Evolutionary conservation across 2,797 vertebrate species (phyloP).

Genomic region (Peromyscus attwateri): DNA sequence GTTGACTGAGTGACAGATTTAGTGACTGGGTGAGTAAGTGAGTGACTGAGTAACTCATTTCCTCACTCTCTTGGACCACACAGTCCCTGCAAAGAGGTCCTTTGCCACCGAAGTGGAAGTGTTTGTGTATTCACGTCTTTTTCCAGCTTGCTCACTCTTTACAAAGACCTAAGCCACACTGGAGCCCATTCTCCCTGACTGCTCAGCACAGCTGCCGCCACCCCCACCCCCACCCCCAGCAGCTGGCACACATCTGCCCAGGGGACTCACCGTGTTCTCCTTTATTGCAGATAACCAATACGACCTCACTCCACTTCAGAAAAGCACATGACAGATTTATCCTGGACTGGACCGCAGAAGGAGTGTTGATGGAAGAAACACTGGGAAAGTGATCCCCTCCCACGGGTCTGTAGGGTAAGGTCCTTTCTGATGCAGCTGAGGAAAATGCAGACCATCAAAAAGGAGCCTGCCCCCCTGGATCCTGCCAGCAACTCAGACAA

Average conservation of each 20-base stretch:
- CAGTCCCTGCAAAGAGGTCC: background rate
- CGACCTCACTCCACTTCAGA: conserved; percentile 54
- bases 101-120: background rate
- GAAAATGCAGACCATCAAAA: conserved; percentile 96
- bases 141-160: background rate
- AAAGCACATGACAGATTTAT: conserved; percentile 50
- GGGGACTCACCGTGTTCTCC: conserved; percentile 25
- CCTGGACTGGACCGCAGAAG: conserved; percentile 70
- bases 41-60: background rate
- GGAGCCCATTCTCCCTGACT: background rate
- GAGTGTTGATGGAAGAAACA: conserved; percentile 82
- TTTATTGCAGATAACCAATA: conserved; percentile 82
- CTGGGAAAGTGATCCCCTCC: conserved; percentile 61
- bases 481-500: conserved; percentile 90
- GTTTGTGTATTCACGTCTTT: background rate
- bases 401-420: conserved; percentile 44
- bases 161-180: background rate
- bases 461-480: conserved; percentile 91
- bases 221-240: background rate
- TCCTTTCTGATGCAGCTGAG: conserved; percentile 89
- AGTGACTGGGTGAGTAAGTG: background rate
- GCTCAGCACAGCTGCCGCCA: too few species aligned
- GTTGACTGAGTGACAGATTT: background rate
- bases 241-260: background rate
- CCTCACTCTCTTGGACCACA: background rate